A percentile compares a stretch with the other conserved stretches of the same genome.
Evolutionary conservation across 64 coral and sea anemone species (phyloP).

Genomic region (Actinia equina): DNA sequence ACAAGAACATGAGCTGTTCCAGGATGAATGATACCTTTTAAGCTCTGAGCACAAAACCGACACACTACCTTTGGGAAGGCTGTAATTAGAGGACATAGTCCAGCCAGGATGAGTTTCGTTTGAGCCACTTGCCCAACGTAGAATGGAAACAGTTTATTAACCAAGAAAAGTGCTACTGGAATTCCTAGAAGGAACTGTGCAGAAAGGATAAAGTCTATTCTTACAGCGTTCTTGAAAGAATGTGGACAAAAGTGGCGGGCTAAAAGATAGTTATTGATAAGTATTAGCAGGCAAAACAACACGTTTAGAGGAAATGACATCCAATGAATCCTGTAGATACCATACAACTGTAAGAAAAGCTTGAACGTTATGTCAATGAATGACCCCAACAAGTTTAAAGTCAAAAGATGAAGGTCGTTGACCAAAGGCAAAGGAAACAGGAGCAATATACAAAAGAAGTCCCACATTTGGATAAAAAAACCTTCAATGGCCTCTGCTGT

Average conservation of each 20-base stretch:
- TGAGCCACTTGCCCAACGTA: too few relatives aligned
- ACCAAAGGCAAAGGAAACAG: slow-evolving; percentile 36
- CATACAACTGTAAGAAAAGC: slow-evolving; percentile 38
- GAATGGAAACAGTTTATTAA: too few relatives aligned
- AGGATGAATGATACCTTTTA: too few relatives aligned
- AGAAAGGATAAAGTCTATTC: neutral
- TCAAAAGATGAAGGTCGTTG: slow-evolving; percentile 24
- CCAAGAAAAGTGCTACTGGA: too few relatives aligned
- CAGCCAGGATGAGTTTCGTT: too few relatives aligned
- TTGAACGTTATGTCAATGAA: slow-evolving; percentile 48
- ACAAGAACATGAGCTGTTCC: too few relatives aligned
- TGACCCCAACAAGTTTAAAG: slow-evolving; percentile 35
- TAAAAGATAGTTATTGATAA: slow-evolving; percentile 14
- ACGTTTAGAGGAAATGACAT: slow-evolving; percentile 29
- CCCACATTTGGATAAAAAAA: slow-evolving; percentile 34
- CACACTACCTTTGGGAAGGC: too few relatives aligned
- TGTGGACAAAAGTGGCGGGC: neutral
- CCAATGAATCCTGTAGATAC: slow-evolving; percentile 6
- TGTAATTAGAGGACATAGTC: too few relatives aligned
- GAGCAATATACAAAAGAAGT: slow-evolving; percentile 38
- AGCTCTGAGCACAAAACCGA: too few relatives aligned
- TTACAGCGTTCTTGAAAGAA: neutral
- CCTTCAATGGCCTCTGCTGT: slow-evolving; percentile 21
- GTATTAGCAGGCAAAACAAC: slow-evolving; percentile 16
- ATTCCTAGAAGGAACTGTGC: too few relatives aligned